Evolutionary conservation across 2,113 vertebrate species (phyloP), one percentile per base, ranked within the genome.

Genomic region (Colistium nudipinnis): DNA sequence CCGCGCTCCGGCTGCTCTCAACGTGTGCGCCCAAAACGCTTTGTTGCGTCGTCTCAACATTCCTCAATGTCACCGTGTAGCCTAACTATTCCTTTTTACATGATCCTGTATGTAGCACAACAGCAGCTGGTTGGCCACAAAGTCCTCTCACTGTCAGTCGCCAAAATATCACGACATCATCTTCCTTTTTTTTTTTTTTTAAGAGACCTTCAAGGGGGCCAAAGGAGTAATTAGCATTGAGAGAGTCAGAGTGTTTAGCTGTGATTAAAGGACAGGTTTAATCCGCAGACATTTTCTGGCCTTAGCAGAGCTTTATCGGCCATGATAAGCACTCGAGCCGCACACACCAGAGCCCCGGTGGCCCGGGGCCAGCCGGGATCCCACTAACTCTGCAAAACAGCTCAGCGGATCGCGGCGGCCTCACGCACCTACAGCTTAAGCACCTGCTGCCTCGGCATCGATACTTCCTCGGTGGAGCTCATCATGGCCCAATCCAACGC

Each of bases 1-100:
- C 4, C 62, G 70, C 16, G 28, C 73, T 85, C 83, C 87, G 84
- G 83, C 84, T 87, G 77, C 70, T 69, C 19, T 17, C 62, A 61
- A 70, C 57, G 31, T 61, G 80, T 80, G 82, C 61, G 3, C 62
- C 30, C 72, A 80, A 52, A 82, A 80, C 41, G 65, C 54, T 70
- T 55, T 10, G 25, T 66, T 56, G 25, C 47, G 51, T 76, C 27
- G n/a, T 69, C 74, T 72, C 47, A 56, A 60, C 52, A 64, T 74
- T 81, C 65, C 75, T 67, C 49, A 8, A 47, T 31, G 59, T 80
- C 56, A 54, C 41, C 17, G 64, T 47, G 43, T 74, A 66, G 14
- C 61, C 67, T 13, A 12, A 69, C 25, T 61, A 35, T 78, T 73
- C 35, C 52, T 66, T 33, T 17, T 33, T 24, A 16, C 24, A 25